Conservation (phyloP, 2,113 vertebrate genomes). For the Notechis scutatus region DNA sequence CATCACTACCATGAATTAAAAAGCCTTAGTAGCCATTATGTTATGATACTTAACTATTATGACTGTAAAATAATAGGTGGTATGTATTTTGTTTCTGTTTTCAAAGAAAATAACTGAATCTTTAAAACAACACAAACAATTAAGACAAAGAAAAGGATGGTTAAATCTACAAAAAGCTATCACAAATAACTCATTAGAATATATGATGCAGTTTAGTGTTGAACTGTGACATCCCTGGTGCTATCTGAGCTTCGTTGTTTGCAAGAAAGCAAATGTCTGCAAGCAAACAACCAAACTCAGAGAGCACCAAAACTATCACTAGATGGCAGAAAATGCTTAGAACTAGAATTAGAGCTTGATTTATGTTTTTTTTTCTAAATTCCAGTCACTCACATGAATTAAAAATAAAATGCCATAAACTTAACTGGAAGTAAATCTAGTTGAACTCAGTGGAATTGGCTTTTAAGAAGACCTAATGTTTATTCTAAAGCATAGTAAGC, state of each 20-base stretch:
- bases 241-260: background rate
- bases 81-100: background rate
- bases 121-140: background rate
- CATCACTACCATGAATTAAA: background rate
- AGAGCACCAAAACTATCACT: slow-evolving; percentile 36
- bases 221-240: background rate
- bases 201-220: background rate
- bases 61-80: background rate
- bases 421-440: background rate
- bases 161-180: background rate
- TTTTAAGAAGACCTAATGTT: background rate
- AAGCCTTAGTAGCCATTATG: background rate
- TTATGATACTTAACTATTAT: background rate
- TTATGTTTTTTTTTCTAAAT: background rate
- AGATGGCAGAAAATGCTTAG: slow-evolving; percentile 65
- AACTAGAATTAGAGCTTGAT: background rate
- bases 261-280: background rate
- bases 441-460: background rate
- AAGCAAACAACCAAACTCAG: background rate
- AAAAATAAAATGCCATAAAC: background rate
- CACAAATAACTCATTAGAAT: slow-evolving; percentile 36
- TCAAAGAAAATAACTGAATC: background rate
- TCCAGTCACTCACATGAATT: background rate
- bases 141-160: background rate
- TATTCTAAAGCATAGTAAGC: background rate